Evolutionary conservation across 2,113 vertebrate genomes (phyloP).

Genomic region (Ursus arctos): DNA sequence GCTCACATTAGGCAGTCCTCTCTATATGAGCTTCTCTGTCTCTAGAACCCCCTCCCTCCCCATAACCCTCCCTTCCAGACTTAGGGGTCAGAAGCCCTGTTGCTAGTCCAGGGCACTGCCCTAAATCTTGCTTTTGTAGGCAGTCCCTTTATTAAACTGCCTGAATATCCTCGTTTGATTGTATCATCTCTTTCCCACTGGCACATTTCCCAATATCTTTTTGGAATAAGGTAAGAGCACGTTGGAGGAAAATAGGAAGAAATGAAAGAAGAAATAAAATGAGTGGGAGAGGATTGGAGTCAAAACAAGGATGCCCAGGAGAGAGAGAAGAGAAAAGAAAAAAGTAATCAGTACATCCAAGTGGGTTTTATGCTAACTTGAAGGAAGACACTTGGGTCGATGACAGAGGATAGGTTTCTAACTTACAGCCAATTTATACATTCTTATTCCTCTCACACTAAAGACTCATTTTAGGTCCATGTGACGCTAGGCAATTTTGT

Average conservation of each 20-base stretch:
- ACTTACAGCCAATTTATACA: not conserved
- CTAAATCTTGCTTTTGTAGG: not conserved
- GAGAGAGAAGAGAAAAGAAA: not conserved
- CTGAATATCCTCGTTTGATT: not conserved
- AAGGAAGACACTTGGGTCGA: not conserved
- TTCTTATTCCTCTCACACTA: not conserved
- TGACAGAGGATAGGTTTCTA: not conserved
- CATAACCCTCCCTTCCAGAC: too few relatives aligned
- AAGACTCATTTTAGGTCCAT: not conserved
- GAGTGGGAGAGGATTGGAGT: not conserved
- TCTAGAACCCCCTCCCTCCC: accelerated
- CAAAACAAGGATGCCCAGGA: not conserved
- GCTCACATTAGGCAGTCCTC: not conserved
- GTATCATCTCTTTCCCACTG: not conserved
- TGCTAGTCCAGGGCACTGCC: not conserved
- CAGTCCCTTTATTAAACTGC: not conserved
- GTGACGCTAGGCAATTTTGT: not conserved
- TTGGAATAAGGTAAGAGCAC: not conserved
- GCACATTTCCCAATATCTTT: not conserved
- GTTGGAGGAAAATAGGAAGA: not conserved
- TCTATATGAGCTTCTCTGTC: accelerated
- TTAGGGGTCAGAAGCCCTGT: accelerated
- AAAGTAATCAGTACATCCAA: not conserved
- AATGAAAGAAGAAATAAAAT: not conserved
- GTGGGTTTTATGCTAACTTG: not conserved